Evolutionary conservation across 2,888 invertebrate genomes (phyloP).

Genomic region (Erannis defoliaria): DNA sequence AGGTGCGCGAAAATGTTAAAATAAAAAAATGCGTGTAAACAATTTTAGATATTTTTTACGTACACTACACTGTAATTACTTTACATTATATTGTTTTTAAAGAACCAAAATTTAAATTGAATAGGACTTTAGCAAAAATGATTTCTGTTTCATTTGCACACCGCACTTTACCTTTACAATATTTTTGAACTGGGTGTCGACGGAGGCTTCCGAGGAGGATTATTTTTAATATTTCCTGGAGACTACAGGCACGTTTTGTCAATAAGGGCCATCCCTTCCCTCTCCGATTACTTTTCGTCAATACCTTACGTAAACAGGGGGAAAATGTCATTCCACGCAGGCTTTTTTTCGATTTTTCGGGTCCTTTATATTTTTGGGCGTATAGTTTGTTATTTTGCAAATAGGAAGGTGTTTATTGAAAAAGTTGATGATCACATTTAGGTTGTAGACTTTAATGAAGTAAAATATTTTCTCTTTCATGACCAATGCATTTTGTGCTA

Average conservation of each 20-base stretch:
- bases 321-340: conserved; percentile 55
- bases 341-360: conserved; percentile 50
- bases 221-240: conserved; percentile 48
- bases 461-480: not conserved
- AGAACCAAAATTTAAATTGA: not conserved
- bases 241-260: conserved; percentile 78
- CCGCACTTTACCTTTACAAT: conserved; percentile 52
- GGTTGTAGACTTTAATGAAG: not conserved
- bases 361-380: conserved; percentile 47
- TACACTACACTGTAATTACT: too few relatives aligned
- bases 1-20: too few relatives aligned
- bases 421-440: conserved; percentile 6
- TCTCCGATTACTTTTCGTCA: conserved; percentile 74
- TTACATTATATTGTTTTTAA: not conserved
- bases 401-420: conserved; percentile 9
- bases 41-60: too few relatives aligned
- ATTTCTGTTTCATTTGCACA: conserved; percentile 43
- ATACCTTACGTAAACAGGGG: conserved; percentile 74
- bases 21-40: too few relatives aligned
- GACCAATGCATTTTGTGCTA: too few relatives aligned
- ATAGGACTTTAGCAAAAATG: conserved; percentile 32
- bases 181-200: conserved; percentile 57
- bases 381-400: conserved; percentile 49
- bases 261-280: conserved; percentile 71
- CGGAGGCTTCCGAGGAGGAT: conserved; percentile 53